A percentile compares a stretch with the other conserved stretches of the same genome.
phyloP scores from a whole-genome alignment of 2,888 invertebrate species.

The Ypsolopha sequella region DNA sequence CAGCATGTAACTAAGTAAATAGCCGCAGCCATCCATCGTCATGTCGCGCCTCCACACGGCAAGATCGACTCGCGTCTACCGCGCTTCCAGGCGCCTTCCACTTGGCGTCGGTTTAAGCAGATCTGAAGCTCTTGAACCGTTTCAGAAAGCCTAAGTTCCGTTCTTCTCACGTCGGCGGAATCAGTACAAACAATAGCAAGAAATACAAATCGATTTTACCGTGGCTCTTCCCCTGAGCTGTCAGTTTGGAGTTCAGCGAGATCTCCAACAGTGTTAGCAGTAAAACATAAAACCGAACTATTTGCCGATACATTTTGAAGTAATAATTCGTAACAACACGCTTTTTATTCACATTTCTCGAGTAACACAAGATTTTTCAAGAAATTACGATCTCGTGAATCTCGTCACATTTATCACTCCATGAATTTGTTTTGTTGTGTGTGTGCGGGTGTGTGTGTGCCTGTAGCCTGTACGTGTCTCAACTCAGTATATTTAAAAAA shows the following conservation, averaged over 20 bases:
- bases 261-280: conserved; percentile 76
- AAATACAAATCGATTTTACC: conserved; percentile 69
- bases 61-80: too few relatives aligned
- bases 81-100: too few relatives aligned
- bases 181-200: neutral
- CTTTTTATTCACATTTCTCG: conserved; percentile 53
- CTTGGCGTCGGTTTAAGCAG: too few relatives aligned
- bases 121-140: too few relatives aligned
- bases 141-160: too few relatives aligned
- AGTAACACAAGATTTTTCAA: conserved; percentile 29
- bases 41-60: too few relatives aligned
- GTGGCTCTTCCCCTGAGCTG: conserved; percentile 81
- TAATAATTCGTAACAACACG: conserved; percentile 26
- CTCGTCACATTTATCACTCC: neutral
- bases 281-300: conserved; percentile 76
- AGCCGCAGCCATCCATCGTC: too few relatives aligned
- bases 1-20: too few relatives aligned
- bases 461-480: too few relatives aligned
- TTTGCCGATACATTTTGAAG: conserved; percentile 65
- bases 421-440: neutral
- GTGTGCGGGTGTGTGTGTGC: neutral
- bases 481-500: too few relatives aligned
- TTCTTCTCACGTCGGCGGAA: too few relatives aligned
- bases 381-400: conserved; percentile 7
- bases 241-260: conserved; percentile 76